Evolutionary conservation across 2,797 vertebrate species (phyloP).

Genomic region (Falco naumanni): DNA sequence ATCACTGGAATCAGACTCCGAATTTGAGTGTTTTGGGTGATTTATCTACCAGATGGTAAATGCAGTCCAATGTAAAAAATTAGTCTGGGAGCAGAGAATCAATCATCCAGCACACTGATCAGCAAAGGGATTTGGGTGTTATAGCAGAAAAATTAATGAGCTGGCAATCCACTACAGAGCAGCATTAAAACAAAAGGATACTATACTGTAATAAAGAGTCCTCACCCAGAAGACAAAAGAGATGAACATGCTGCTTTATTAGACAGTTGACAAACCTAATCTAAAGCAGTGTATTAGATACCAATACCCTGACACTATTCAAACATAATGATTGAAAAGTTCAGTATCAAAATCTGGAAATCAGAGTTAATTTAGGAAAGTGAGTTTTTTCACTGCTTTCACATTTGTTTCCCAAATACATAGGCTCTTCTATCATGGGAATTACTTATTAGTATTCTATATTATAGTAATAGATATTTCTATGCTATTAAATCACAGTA

Average conservation of each 20-base stretch:
- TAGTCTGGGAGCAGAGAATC: constrained; percentile 67
- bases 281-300: not conserved
- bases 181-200: constrained; percentile 65
- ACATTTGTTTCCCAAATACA: not conserved
- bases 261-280: constrained; percentile 27
- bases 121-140: constrained; percentile 71
- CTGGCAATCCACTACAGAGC: constrained; percentile 58
- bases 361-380: constrained; percentile 1
- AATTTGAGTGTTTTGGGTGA: constrained; percentile 61
- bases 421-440: not conserved
- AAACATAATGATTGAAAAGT: not conserved
- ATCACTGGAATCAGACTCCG: constrained; percentile 21
- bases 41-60: constrained; percentile 73
- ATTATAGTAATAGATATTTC: not conserved
- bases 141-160: constrained; percentile 71
- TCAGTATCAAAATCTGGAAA: not conserved
- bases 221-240: constrained; percentile 53
- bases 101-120: constrained; percentile 69
- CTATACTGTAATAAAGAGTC: constrained; percentile 35
- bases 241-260: constrained; percentile 25
- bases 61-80: constrained; percentile 70
- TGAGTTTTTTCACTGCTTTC: constrained; percentile 1
- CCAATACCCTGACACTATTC: not conserved
- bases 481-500: not conserved
- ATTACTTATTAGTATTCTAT: not conserved